Percentiles rank a stretch among this genome's conserved stretches.
Conservation (phyloP, 1,140 invertebrate genomes). For the Trichomalopsis sarcophagae region DNA sequence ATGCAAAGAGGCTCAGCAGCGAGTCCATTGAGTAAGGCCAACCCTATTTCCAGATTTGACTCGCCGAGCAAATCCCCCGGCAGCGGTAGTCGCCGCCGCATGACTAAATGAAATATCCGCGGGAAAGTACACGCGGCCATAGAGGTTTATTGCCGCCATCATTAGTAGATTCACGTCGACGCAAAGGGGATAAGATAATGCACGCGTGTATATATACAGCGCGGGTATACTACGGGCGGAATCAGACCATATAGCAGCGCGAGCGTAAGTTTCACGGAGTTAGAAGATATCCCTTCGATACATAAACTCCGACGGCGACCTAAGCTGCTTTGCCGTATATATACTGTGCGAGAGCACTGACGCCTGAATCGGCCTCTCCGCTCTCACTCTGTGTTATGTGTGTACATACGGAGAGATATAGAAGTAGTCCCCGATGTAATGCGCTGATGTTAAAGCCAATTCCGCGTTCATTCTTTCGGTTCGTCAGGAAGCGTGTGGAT, state of each 20-base stretch:
- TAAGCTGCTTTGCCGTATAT: conserved; percentile 69
- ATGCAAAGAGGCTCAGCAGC: conserved; percentile 2
- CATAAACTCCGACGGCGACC: conserved; percentile 71
- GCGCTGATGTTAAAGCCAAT: not conserved
- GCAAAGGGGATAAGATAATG: conserved; percentile 63
- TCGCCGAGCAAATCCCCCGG: not conserved
- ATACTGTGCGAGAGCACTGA: conserved; percentile 70
- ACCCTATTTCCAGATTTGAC: conserved; percentile 3
- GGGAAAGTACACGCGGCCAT: conserved; percentile 1
- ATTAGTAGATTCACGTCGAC: not conserved
- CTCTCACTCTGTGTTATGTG: not conserved
- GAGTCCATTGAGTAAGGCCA: not conserved
- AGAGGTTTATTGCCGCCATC: not conserved
- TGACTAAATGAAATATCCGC: conserved; percentile 8
- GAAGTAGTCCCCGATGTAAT: not conserved
- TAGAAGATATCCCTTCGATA: conserved; percentile 71
- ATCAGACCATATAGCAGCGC: conserved; percentile 55
- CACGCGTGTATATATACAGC: conserved; percentile 32
- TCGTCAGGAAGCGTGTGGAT: not conserved
- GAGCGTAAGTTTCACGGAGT: conserved; percentile 65
- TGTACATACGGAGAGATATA: not conserved
- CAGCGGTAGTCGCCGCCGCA: no score
- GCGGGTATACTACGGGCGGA: conserved; percentile 49
- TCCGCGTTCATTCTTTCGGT: not conserved
- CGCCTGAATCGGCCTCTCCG: conserved; percentile 61